Evolutionary conservation across 2,888 invertebrate species (phyloP), one percentile per base, ranked within the genome.

Genomic region (Scaptomyza reducta): DNA sequence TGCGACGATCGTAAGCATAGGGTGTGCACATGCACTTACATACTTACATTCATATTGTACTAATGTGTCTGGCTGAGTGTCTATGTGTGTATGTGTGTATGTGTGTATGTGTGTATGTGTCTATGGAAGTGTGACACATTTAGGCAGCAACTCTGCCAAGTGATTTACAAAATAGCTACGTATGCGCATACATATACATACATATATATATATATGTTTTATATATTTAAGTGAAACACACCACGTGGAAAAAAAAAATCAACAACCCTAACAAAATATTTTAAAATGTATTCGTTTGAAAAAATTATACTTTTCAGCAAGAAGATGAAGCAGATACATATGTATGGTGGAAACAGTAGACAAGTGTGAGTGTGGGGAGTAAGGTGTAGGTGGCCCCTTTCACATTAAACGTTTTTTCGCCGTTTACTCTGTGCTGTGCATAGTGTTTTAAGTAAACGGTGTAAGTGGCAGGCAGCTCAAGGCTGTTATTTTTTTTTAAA

Each of bases 191-290:
- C 29, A 49, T 33, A 16, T 14, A 9, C 11, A 14, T 13, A 16
- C n/a, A 6, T 4, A 2, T 45, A 6, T 40, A n/a, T 18, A 38
- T 2, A 6, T 33, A 16, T 27, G 14, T 16, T 7, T 46, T 29
- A 25, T 5, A 45, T 57, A 47, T 77, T 50, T 50, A 59, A 42
- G 40, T 76, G 40, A 38, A 41, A 54, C 41, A 74, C 33, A 88
- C 85, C 89, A 89, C 83, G 83, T 89, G 83, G 86, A 87, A 70
- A 80, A 87, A 38, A 38, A 40, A 85, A 85, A 81, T 74, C 89
- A 87, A 86, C 89, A 87, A 86, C 83, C 86, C 89, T 79, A 85
- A 84, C 77, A 84, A 74, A 10, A 76, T 81, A 27, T 70, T 62
- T 22, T 22, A 64, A 83, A 74, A 14, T 56, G 16, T 55, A 33